Evolutionary conservation across 2,113 vertebrate species (phyloP), one percentile per base, ranked within the genome.

Genomic region (Muscicapa adusta): DNA sequence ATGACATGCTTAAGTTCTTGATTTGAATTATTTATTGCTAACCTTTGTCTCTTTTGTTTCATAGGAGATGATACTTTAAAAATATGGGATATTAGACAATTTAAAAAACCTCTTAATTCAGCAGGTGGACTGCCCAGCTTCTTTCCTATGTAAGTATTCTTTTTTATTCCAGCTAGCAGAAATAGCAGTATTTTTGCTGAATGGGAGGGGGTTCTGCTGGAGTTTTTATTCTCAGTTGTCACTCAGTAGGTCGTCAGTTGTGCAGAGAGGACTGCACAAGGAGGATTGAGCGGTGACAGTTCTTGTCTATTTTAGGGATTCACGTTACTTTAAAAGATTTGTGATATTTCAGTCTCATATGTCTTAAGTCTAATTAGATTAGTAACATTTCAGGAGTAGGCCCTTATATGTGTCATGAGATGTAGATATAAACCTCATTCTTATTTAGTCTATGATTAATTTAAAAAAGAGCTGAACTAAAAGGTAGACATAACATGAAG

Each of bases 51-150:
- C 53, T 67, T 88, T 79, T 91, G 24, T 88, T 95, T 95, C 19
- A 45, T 31, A 99, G 99, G 99, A 76, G 99, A 99, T 87, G 99
- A 99, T 96, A 99, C 99, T 45, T 97, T 99, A 82, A 99, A 99
- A 97, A 97, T 97, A 43, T 99, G 99, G 99, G 99, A 99, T 85
- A 98, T 99, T n/a, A 98, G 99, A 11, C 98, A 98, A 95, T 99
- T 99, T 97, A 99, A 98, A 97, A 98, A 98, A 80, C 98, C 99
- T 75, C 97, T 99, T 65, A 98, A 99, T 91, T 98, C 98, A 43
- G 98, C 98, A 4, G 98, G 96, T 7, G 97, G 98, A n/a, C 97
- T 99, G 77, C 97, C 98, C 65, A 99, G 98, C 97, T 98, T 98
- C 97, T 99, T 99, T 91, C 94, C 99, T 19, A 99, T 99, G 99